Base-by-base conservation (phyloP, 1,140 invertebrate genomes). In the Maniola jurtina region DNA sequence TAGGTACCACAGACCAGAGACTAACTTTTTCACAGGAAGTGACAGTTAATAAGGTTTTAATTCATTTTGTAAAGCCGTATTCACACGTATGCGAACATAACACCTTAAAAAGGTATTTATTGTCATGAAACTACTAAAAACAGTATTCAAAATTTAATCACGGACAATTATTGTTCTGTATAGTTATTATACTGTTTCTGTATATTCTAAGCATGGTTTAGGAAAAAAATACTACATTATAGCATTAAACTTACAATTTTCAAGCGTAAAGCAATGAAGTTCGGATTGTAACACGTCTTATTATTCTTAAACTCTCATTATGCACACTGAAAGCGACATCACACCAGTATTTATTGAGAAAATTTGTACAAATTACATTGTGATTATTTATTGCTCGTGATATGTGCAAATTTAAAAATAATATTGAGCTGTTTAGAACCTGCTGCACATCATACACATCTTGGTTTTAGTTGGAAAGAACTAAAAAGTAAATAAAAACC, bases 341-440 rank as follows among this genome's bases (percentile, higher is more conserved):
- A 83, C 67, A 86, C 66, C 73, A 76, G 70, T 83, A 68, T 75
- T 74, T 72, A 79, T 50, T 72, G 73, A 79, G 25, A 81, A 75
- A 75, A 76, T 79, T 78, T 79, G 64, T 82, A 79, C 72, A 84
- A 84, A 89, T 89, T 89, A 89, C 87, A 86, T 89, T 89, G 86
- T 86, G 84, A 80, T 79, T 80, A 75, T 76, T 80, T 83, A 81
- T 84, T 73, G 81, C 81, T 86, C 70, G 85, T 89, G 81, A 83
- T 76, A 75, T 72, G 87, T 89, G 87, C 85, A 83, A 87, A 62
- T 65, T 68, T 72, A 60, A 80, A 75, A 79, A 82, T 69, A 79
- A 77, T 79, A 83, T 85, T 83, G 59, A 81, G 79, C 67, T 81
- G 72, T 78, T 81, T 81, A 84, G 75, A 82, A 89, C 85, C 87